phyloP scores from a whole-genome alignment of 2,797 vertebrate genomes.

The Sebastes taczanowskii region DNA sequence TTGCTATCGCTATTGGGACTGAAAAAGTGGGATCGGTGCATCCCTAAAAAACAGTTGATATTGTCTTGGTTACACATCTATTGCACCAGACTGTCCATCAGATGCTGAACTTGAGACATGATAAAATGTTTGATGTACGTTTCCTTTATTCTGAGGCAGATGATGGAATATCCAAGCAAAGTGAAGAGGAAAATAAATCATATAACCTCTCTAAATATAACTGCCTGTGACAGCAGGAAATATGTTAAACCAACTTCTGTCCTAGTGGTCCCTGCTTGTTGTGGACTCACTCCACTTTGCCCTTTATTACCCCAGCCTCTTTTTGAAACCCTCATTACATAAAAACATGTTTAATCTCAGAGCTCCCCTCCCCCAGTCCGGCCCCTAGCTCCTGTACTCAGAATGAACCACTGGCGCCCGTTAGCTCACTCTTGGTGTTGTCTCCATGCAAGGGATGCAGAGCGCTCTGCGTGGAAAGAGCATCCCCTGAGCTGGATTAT shows the following conservation, averaged over 20 bases:
- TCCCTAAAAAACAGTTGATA: background rate
- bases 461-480: constrained; percentile 54
- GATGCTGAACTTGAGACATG: background rate
- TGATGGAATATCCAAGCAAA: background rate
- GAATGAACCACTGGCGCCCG: constrained; percentile 38
- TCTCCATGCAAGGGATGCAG: constrained; percentile 44
- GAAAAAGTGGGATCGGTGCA: too few species aligned
- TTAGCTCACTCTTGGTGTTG: constrained; percentile 27
- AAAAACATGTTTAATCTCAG: constrained; percentile 76
- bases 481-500: constrained; percentile 75
- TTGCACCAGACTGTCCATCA: background rate
- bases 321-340: constrained; percentile 74
- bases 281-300: constrained; percentile 45
- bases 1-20: too few species aligned
- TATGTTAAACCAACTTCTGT: constrained; percentile 19
- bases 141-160: background rate
- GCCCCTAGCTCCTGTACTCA: constrained; percentile 55
- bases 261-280: background rate
- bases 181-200: background rate
- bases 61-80: background rate
- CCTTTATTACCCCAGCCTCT: constrained; percentile 44
- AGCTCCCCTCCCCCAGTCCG: constrained; percentile 52
- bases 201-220: background rate
- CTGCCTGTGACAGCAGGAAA: background rate
- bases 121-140: background rate